Base-by-base conservation (phyloP, 1,140 invertebrate species). In the Panonychus citri region DNA sequence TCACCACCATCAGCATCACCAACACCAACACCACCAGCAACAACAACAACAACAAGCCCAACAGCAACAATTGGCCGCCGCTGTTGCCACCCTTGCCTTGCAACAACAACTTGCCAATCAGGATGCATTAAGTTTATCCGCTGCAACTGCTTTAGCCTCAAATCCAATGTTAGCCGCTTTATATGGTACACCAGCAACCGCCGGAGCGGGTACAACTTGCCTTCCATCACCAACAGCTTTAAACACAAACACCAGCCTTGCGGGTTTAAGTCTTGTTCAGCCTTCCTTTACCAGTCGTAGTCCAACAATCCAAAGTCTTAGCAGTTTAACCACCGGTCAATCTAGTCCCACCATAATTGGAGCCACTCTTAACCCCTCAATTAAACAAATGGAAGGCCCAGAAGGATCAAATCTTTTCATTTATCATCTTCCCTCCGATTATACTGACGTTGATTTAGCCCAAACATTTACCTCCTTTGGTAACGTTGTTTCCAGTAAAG, bases 401-500 rank as follows among this genome's bases (percentile, higher is more conserved):
- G 62, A 62, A 15, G 62, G 62, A 27, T 39, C 62, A 15, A 62
- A 62, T 34, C 55, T 62, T 42, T 62, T 62, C 40, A 62, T 62
- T 17, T 62, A 62, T 54, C 62, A 62, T 57, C 54, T 62, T n/a
- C 62, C 62, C 21, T 24, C 61, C 30, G 91, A 97, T 72, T 96
- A 93, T 72, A 85, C 80, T 52, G 93, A 98, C 70, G 80, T 79
- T 51, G 90, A 97, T 71, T 78, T 98, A 59, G 83, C 85, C 62
- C 80, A 85, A 54, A 89, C 85, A 63, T 97, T 97, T 74, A 74
- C 85, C 65, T 87, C 89, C 53, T 97, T 94, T 74, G 93, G 93
- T 64, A 86, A 81, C 69, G 86, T 97, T 64, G 81, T 98, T 65
- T 96, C 90, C 58, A 89, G 91, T 64, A 96, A 96, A 77, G 91